These are phyloP conservation scores for Lepidurus arcticus DNA, from an alignment of 1,140 invertebrate genomes.

Conservation along the genomic window DNA sequence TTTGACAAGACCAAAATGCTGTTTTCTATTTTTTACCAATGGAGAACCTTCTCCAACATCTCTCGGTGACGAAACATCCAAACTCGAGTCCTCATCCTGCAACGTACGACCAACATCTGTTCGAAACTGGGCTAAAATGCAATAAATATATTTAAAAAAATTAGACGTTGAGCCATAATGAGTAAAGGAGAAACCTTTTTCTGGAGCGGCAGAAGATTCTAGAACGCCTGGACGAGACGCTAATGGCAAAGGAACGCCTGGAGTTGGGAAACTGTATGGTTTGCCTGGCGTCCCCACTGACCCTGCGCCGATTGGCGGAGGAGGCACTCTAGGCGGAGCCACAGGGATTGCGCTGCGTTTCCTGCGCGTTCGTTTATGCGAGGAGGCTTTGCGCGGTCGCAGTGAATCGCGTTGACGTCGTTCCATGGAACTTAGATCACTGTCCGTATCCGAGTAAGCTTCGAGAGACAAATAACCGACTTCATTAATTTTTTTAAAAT, in stretches of 20 bases:
- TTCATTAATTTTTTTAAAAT: too few species aligned
- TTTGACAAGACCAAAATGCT: conserved; percentile 26
- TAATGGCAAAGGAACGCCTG: conserved; percentile 31
- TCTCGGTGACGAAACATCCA: conserved; percentile 60
- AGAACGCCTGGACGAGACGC: conserved; percentile 25
- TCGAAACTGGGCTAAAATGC: conserved; percentile 41
- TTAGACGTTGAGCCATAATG: background rate
- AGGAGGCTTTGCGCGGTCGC: conserved; percentile 62
- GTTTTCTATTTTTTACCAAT: conserved; percentile 48
- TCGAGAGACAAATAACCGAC: background rate
- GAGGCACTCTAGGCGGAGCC: conserved; percentile 75
- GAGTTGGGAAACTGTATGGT: conserved; percentile 25
- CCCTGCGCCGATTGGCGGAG: conserved; percentile 39
- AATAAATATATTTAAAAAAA: too few species aligned
- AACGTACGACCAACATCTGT: conserved; percentile 40
- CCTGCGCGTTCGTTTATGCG: conserved; percentile 71
- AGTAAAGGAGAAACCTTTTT: conserved; percentile 31
- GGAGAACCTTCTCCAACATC: conserved; percentile 57
- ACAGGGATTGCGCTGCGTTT: conserved; percentile 72
- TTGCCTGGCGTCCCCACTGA: conserved; percentile 23
- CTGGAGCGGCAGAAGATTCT: background rate
- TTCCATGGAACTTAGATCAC: conserved; percentile 75
- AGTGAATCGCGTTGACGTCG: conserved; percentile 55
- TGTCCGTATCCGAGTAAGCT: conserved; percentile 78
- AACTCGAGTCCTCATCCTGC: conserved; percentile 60